Evolutionary conservation across 1,140 invertebrate genomes (phyloP).

Genomic region (Drosophila azteca): DNA sequence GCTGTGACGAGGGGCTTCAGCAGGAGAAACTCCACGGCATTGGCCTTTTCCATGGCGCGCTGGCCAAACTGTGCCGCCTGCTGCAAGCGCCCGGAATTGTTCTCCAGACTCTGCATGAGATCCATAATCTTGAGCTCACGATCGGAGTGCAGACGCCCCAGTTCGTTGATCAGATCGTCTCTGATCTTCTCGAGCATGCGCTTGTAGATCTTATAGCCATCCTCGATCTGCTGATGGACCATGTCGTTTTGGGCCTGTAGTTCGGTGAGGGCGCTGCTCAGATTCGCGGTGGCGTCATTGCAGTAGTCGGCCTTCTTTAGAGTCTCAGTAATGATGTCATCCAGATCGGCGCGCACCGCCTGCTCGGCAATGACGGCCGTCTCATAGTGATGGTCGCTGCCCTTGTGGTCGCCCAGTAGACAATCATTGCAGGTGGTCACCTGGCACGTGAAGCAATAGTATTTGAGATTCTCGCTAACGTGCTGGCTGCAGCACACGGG

Average conservation of each 20-base stretch:
- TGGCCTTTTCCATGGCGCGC: conserved; percentile 91
- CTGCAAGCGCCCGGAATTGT: conserved; percentile 91
- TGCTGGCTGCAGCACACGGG: conserved; percentile 92
- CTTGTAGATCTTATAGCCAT: conserved; percentile 93
- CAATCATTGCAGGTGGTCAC: conserved; percentile 93
- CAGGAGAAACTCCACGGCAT: conserved; percentile 91
- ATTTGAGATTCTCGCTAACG: conserved; percentile 90
- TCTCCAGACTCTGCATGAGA: conserved; percentile 91
- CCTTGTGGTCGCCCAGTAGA: conserved; percentile 90
- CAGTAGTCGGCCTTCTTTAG: conserved; percentile 88
- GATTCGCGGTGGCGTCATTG: conserved; percentile 88
- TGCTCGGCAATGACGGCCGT: conserved; percentile 89
- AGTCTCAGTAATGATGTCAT: conserved; percentile 89
- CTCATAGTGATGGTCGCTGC: conserved; percentile 91
- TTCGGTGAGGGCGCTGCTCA: conserved; percentile 92
- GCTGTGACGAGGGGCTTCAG: conserved; percentile 90
- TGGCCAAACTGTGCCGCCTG: conserved; percentile 93
- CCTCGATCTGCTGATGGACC: conserved; percentile 92
- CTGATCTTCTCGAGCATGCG: conserved; percentile 91
- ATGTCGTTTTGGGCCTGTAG: conserved; percentile 93
- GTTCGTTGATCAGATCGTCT: conserved; percentile 90
- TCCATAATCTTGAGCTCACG: conserved; percentile 95
- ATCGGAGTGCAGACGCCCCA: conserved; percentile 92
- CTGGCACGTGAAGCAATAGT: conserved; percentile 92
- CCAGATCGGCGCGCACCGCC: conserved; percentile 90